A percentile compares a stretch with the other conserved stretches of the same genome.
phyloP scores from a whole-genome alignment of 30 jellyfish, hydroid and myxozoan species.

The Turritopsis dohrnii region DNA sequence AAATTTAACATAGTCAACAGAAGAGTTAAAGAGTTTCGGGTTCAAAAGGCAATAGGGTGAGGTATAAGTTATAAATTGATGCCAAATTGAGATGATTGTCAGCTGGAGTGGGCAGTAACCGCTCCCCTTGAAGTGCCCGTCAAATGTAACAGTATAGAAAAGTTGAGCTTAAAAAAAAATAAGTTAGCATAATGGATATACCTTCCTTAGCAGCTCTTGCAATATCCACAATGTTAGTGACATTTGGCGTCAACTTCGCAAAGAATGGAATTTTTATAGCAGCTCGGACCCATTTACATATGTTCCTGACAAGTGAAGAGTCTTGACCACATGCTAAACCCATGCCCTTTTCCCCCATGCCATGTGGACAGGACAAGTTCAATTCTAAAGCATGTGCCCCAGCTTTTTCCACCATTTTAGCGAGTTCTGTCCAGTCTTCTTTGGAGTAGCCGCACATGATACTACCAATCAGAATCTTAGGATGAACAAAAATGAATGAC shows the following conservation, averaged over 20 bases:
- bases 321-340: constrained; percentile 98
- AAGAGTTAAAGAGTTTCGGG: too few relatives aligned
- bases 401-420: constrained; percentile 72
- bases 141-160: too few relatives aligned
- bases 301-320: constrained; percentile 71
- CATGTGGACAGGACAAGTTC: constrained; percentile 96
- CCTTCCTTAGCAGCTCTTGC: constrained; percentile 98
- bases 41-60: too few relatives aligned
- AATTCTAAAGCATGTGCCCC: constrained; percentile 94
- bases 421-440: constrained; percentile 87
- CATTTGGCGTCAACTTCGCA: constrained; percentile 97
- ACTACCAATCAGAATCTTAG: constrained; percentile 81
- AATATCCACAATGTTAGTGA: constrained; percentile 76
- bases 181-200: background rate
- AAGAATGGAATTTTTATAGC: constrained; percentile 89
- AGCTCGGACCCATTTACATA: constrained; percentile 93
- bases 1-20: too few relatives aligned
- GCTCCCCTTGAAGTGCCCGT: too few relatives aligned
- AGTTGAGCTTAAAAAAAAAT: too few relatives aligned
- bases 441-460: constrained; percentile 89
- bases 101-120: too few relatives aligned
- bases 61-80: too few relatives aligned
- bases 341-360: constrained; percentile 99
- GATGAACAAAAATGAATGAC: too few relatives aligned
- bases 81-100: too few relatives aligned